These are phyloP conservation scores for Aethina tumida DNA, from an alignment of 1,140 invertebrate genomes.

Conservation along the genomic window DNA sequence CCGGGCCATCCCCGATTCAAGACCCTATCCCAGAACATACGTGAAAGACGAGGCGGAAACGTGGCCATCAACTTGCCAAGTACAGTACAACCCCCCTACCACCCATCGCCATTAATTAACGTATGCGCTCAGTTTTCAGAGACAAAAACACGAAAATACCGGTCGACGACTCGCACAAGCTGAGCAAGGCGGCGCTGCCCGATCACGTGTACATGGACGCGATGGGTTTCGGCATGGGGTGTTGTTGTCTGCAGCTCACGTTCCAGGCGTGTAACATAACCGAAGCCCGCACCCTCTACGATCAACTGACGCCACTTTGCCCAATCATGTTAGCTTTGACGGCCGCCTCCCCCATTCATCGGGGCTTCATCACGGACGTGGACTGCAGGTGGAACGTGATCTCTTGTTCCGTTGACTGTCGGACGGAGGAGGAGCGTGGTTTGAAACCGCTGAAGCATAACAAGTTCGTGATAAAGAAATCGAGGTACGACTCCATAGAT, in stretches of 20 bases:
- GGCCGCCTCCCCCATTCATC: slow-evolving; percentile 89
- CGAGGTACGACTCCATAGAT: slow-evolving; percentile 95
- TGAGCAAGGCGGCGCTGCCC: slow-evolving; percentile 53
- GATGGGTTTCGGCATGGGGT: slow-evolving; percentile 99
- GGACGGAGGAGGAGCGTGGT: slow-evolving; percentile 89
- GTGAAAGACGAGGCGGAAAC: slow-evolving; percentile 83
- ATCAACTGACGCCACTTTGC: slow-evolving; percentile 93
- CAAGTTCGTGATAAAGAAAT: slow-evolving; percentile 88
- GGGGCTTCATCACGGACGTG: slow-evolving; percentile 87
- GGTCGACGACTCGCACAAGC: slow-evolving; percentile 56
- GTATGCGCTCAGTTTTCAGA: slow-evolving; percentile 21
- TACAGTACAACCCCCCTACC: slow-evolving; percentile 33
- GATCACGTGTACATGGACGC: slow-evolving; percentile 95
- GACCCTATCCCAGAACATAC: slow-evolving; percentile 89
- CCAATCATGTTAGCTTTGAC: slow-evolving; percentile 96
- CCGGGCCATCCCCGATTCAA: slow-evolving; percentile 91
- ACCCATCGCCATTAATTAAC: neutral
- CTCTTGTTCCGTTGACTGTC: slow-evolving; percentile 88
- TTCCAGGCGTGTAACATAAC: slow-evolving; percentile 95
- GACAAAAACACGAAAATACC: slow-evolving; percentile 79
- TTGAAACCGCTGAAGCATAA: slow-evolving; percentile 61
- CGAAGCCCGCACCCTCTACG: slow-evolving; percentile 93
- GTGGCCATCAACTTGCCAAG: slow-evolving; percentile 93
- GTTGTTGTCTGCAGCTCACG: slow-evolving; percentile 92
- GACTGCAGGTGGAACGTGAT: slow-evolving; percentile 98